Evolutionary conservation across 2,797 vertebrate genomes (phyloP).

Genomic region (Picus viridis): DNA sequence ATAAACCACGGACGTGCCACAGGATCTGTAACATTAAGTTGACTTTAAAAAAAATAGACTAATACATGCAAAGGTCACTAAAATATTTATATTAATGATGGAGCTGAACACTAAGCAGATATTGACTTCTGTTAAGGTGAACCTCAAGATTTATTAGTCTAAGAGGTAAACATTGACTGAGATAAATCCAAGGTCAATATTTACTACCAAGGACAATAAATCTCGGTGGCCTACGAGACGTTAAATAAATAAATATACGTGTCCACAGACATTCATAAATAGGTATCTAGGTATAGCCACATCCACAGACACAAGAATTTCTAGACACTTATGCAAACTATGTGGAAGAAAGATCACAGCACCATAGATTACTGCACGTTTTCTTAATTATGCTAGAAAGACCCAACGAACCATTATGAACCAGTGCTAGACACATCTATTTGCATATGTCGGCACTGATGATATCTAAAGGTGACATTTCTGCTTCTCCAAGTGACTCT

Average conservation of each 20-base stretch:
- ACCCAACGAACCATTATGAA: not conserved
- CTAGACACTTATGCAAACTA: not conserved
- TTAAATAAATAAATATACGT: constrained; percentile 70
- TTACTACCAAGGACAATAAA: constrained; percentile 79
- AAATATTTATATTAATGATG: constrained; percentile 72
- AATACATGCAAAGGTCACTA: constrained; percentile 68
- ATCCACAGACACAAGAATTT: not conserved
- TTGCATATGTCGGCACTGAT: not conserved
- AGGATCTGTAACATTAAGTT: not conserved
- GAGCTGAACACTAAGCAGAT: constrained; percentile 78
- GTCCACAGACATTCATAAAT: constrained; percentile 66
- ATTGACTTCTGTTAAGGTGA: constrained; percentile 81
- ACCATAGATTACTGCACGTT: not conserved
- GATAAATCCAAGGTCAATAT: constrained; percentile 81
- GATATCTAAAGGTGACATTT: not conserved
- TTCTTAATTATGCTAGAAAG: not conserved
- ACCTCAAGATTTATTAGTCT: constrained; percentile 79
- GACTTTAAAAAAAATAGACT: constrained; percentile 54
- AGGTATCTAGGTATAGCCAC: constrained; percentile 50
- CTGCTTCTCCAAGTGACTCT: constrained; percentile 4
- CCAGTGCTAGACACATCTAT: not conserved
- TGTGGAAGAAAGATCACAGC: not conserved
- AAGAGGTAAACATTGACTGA: constrained; percentile 77
- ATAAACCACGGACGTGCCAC: not conserved
- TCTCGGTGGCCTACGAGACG: constrained; percentile 66